Conservation (phyloP, 2,888 invertebrate species). For the Tricholauxania praeusta region DNA sequence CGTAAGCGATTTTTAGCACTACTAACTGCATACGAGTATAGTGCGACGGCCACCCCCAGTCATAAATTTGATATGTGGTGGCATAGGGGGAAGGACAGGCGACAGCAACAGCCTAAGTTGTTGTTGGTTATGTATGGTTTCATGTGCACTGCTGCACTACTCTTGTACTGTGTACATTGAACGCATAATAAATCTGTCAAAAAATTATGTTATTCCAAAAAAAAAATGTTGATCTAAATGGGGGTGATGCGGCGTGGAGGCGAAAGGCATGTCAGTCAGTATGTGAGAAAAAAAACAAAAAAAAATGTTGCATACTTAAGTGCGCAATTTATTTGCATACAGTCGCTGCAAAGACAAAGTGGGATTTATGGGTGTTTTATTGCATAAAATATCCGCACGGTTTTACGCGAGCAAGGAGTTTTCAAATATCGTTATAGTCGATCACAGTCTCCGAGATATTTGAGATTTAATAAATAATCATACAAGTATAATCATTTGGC, state of each 20-base stretch:
- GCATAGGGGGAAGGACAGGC: not conserved
- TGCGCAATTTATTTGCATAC: not conserved
- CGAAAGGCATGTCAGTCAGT: not conserved
- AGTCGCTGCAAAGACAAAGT: not conserved
- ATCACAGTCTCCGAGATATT: too few species aligned
- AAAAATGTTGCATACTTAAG: not conserved
- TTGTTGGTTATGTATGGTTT: conserved; percentile 1
- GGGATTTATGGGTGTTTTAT: too few species aligned
- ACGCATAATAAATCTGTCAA: conserved; percentile 34
- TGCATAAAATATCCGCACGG: too few species aligned
- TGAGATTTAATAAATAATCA: too few species aligned
- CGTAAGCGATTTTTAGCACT: conserved; percentile 3
- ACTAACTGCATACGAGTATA: not conserved
- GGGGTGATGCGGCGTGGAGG: not conserved
- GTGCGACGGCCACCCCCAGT: not conserved
- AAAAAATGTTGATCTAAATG: not conserved
- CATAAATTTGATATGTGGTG: not conserved
- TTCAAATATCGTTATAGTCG: too few species aligned
- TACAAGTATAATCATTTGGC: too few species aligned
- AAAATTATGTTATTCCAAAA: conserved; percentile 4
- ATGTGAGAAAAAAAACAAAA: not conserved
- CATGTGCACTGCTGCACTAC: not conserved
- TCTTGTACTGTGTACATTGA: conserved; percentile 17
- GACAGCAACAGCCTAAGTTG: not conserved
- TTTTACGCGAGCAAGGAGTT: too few species aligned